These are phyloP conservation scores for Cryptomyrus ogoouensis DNA, from an alignment of 2,113 vertebrate genomes.

Conservation along the genomic window DNA sequence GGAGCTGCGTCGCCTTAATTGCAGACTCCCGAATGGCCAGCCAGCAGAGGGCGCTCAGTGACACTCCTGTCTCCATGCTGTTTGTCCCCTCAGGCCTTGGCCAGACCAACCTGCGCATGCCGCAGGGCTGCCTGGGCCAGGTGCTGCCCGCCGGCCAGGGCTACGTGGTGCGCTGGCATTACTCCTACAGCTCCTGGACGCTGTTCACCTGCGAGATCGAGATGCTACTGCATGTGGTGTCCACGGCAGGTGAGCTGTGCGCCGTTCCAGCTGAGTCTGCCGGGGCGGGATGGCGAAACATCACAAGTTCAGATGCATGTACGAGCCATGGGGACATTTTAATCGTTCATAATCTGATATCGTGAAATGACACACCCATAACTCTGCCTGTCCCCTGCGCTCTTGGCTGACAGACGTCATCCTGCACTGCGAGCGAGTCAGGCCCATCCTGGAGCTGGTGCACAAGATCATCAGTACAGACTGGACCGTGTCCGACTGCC, in stretches of 20 bases:
- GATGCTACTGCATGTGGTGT: constrained; percentile 95
- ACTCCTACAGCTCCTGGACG: constrained; percentile 91
- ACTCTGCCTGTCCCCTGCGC: neutral
- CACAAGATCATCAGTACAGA: constrained; percentile 93
- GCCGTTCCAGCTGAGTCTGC: neutral
- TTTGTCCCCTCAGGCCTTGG: constrained; percentile 56
- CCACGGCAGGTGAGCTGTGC: constrained; percentile 77
- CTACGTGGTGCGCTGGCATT: constrained; percentile 88
- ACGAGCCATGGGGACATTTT: neutral
- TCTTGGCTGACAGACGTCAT: constrained; percentile 71
- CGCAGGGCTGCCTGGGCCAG: constrained; percentile 83
- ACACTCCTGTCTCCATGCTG: neutral
- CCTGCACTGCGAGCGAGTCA: constrained; percentile 85
- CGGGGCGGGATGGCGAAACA: neutral
- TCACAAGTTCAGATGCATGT: neutral
- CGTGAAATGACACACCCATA: neutral
- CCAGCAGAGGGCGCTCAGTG: neutral
- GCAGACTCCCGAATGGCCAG: neutral
- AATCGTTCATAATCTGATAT: neutral
- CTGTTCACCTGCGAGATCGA: constrained; percentile 97
- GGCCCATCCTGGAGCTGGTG: constrained; percentile 89
- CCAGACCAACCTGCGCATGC: constrained; percentile 89
- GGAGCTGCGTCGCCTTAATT: constrained; percentile 18
- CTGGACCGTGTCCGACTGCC: constrained; percentile 84
- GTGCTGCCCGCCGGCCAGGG: constrained; percentile 74